Evolutionary conservation across 2,888 invertebrate species (phyloP).

Genomic region (Microplitis manilae): DNA sequence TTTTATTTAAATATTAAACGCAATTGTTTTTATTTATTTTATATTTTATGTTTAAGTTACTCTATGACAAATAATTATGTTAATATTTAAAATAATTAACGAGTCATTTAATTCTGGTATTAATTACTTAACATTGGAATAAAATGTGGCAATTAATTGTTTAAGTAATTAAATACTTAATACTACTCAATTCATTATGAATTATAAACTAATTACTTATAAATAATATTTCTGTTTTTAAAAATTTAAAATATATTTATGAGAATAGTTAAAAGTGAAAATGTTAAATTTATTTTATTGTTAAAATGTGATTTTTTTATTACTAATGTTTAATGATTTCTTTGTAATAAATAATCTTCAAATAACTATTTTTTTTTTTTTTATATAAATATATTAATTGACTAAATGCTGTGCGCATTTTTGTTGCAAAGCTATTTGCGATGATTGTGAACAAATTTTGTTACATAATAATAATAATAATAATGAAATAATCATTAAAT

Average conservation of each 20-base stretch:
- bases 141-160: not conserved
- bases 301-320: not conserved
- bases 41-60: conserved; percentile 2
- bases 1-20: not conserved
- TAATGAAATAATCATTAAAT: too few relatives aligned
- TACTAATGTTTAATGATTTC: not conserved
- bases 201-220: too few relatives aligned
- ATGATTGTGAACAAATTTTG: not conserved
- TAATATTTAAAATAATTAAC: too few relatives aligned
- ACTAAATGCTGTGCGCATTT: not conserved
- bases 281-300: not conserved
- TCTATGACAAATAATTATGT: not conserved
- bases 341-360: not conserved
- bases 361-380: not conserved
- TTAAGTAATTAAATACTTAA: not conserved
- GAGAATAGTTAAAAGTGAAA: not conserved
- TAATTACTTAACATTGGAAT: not conserved
- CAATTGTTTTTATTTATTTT: not conserved
- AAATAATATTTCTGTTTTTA: not conserved
- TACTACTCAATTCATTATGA: not conserved
- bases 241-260: not conserved
- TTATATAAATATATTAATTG: not conserved
- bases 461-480: not conserved
- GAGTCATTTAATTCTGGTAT: not conserved
- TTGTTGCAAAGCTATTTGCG: too few relatives aligned